phyloP scores from a whole-genome alignment of 2,113 vertebrate genomes.

The Cinclus mexicanus region DNA sequence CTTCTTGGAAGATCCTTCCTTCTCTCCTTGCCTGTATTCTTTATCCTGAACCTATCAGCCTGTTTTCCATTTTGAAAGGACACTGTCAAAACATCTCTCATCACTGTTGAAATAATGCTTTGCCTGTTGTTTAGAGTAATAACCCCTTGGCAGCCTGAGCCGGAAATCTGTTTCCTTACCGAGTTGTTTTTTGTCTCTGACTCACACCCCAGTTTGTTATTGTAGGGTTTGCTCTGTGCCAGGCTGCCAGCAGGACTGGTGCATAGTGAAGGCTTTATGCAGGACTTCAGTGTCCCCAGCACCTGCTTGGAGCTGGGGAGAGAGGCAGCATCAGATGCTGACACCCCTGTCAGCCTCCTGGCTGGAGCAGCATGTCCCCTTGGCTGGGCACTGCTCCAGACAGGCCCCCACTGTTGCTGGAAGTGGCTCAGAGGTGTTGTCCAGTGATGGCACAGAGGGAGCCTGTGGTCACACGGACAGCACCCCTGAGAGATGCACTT shows the following conservation, averaged over 20 bases:
- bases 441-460: neutral
- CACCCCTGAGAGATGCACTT: neutral
- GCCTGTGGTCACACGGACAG: fast-evolving
- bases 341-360: neutral
- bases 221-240: constrained; percentile 62
- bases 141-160: constrained; percentile 62
- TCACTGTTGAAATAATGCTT: constrained; percentile 65
- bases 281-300: neutral
- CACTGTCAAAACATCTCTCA: constrained; percentile 63
- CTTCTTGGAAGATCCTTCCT: neutral
- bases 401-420: fast-evolving
- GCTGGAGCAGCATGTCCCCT: neutral
- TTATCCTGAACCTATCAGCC: constrained; percentile 14
- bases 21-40: neutral
- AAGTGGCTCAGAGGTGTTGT: neutral
- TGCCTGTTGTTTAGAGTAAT: constrained; percentile 65
- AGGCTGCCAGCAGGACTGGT: constrained; percentile 18
- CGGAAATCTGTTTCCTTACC: constrained; percentile 66
- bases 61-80: constrained; percentile 60
- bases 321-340: neutral
- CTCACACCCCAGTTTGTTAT: constrained; percentile 62
- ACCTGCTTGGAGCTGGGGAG: neutral
- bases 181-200: constrained; percentile 64
- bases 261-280: neutral
- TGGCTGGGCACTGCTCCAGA: neutral